Conservation (phyloP, 2,113 vertebrate species). For the Kobus ellipsiprymnus region DNA sequence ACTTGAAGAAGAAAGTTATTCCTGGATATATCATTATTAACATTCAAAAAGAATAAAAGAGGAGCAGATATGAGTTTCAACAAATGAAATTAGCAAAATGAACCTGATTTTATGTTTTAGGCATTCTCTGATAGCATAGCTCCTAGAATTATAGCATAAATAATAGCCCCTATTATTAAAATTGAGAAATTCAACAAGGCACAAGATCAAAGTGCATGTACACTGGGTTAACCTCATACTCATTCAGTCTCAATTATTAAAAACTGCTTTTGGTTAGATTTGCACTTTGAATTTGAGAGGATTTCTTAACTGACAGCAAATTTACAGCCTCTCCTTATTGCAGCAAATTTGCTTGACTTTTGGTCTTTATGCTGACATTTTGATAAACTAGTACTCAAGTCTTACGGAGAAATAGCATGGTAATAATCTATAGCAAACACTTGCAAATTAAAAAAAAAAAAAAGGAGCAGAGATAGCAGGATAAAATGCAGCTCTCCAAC, state of each 20-base stretch:
- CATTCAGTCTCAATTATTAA: slow-evolving; percentile 50
- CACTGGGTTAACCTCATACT: slow-evolving; percentile 30
- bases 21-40: slow-evolving; percentile 31
- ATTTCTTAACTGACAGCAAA: slow-evolving; percentile 59
- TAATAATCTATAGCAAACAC: slow-evolving; percentile 73
- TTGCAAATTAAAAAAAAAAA: slow-evolving; percentile 38
- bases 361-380: slow-evolving; percentile 73
- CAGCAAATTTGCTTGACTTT: slow-evolving; percentile 64
- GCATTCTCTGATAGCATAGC: slow-evolving; percentile 31
- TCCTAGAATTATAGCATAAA: slow-evolving; percentile 58
- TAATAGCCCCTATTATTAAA: slow-evolving; percentile 62
- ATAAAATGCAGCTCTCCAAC: slow-evolving; percentile 33
- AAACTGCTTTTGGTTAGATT: slow-evolving; percentile 60
- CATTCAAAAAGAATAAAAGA: slow-evolving; percentile 26
- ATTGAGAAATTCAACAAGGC: slow-evolving; percentile 50
- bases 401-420: slow-evolving; percentile 65
- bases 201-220: not conserved
- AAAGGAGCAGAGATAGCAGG: not conserved
- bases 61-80: slow-evolving; percentile 41
- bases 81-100: slow-evolving; percentile 59
- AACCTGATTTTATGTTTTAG: slow-evolving; percentile 24
- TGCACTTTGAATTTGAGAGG: slow-evolving; percentile 34
- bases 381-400: slow-evolving; percentile 71
- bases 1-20: slow-evolving; percentile 38
- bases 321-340: slow-evolving; percentile 43